A percentile compares a stretch with the other conserved stretches of the same genome.
Evolutionary conservation across 2,888 invertebrate genomes (phyloP).

Genomic region (Heterodera filipjevi): DNA sequence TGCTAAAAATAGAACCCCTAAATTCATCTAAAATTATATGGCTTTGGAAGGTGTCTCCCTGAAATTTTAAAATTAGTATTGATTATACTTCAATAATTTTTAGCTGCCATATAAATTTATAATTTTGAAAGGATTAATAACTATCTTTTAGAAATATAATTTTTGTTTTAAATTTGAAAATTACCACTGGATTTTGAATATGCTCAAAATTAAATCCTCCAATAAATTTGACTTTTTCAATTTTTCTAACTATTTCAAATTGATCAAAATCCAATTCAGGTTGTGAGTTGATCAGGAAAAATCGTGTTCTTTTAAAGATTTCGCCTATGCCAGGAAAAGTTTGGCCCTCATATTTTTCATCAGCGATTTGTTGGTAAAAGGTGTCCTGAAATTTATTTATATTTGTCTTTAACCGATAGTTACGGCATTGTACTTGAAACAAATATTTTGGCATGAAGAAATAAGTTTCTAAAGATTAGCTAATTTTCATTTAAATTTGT

Average conservation of each 20-base stretch:
- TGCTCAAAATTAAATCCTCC: neutral
- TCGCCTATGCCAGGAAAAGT: neutral
- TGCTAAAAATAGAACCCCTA: too few relatives aligned
- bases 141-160: neutral
- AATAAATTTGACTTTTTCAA: constrained; percentile 22
- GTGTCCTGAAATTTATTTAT: neutral
- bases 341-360: neutral
- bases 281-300: neutral
- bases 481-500: too few relatives aligned
- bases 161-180: neutral
- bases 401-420: neutral
- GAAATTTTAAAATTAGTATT: too few relatives aligned
- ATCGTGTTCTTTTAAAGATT: neutral
- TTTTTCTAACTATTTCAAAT: neutral
- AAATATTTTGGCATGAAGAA: too few relatives aligned
- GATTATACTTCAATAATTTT: neutral
- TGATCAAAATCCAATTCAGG: constrained; percentile 8
- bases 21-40: too few relatives aligned
- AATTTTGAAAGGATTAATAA: neutral
- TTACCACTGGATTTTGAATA: neutral
- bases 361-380: neutral
- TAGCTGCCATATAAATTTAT: neutral
- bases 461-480: too few relatives aligned
- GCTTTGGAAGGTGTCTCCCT: too few relatives aligned
- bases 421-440: neutral